Percentiles rank a stretch among this genome's conserved stretches.
These are phyloP conservation scores for Melanostoma mellinum DNA, from an alignment of 2,888 invertebrate species.

Conservation along the genomic window DNA sequence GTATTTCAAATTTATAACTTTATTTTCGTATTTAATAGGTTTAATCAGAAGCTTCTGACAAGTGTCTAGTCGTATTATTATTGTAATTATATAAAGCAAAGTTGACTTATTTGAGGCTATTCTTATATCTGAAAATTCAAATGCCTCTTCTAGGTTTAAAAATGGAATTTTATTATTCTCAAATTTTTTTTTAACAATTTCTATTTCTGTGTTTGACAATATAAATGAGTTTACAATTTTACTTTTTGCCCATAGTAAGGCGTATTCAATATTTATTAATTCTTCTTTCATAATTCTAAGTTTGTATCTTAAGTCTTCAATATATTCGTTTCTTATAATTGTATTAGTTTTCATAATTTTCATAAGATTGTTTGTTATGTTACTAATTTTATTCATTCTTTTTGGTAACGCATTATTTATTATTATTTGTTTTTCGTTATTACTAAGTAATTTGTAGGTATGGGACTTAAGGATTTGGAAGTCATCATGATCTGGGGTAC, in stretches of 20 bases:
- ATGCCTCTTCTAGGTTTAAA: conserved; percentile 11
- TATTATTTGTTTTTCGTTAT: conserved; percentile 21
- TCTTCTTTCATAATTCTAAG: conserved; percentile 2
- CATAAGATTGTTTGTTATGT: conserved; percentile 13
- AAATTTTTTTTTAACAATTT: conserved; percentile 15
- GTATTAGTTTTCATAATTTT: background rate
- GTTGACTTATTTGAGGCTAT: conserved; percentile 15
- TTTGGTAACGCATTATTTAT: background rate
- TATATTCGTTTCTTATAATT: background rate
- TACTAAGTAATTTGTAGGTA: conserved; percentile 4
- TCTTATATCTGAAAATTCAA: conserved; percentile 34
- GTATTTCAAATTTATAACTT: background rate
- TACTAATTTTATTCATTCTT: conserved; percentile 6
- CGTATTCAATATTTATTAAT: conserved; percentile 29
- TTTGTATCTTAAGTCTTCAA: conserved; percentile 14
- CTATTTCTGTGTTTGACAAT: conserved; percentile 6
- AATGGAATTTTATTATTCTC: conserved; percentile 22
- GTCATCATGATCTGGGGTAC: conserved; percentile 23
- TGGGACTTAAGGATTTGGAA: conserved; percentile 19
- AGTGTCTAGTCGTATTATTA: too few relatives aligned
- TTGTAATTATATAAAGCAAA: conserved; percentile 30
- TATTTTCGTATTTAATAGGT: conserved; percentile 8
- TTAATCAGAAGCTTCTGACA: conserved; percentile 14
- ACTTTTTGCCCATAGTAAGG: conserved; percentile 27
- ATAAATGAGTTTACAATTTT: conserved; percentile 19